Percentiles rank a stretch among this genome's conserved stretches.
These are phyloP conservation scores for Choristoneura rosaceana DNA, from an alignment of 2,888 invertebrate species.

Conservation along the genomic window DNA sequence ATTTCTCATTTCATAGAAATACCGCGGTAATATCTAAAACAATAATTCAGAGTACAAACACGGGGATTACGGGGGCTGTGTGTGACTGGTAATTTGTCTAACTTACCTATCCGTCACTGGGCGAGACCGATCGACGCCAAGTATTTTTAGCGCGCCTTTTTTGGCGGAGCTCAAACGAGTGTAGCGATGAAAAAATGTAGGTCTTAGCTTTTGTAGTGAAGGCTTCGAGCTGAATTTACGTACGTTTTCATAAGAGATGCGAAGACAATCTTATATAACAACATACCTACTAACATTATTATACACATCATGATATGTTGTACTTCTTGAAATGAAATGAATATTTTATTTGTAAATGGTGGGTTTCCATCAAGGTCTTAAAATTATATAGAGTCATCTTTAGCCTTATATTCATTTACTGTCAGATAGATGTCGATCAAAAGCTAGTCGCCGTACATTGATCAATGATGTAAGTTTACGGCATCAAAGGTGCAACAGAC, in stretches of 20 bases:
- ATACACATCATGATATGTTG: no score
- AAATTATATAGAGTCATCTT: no score
- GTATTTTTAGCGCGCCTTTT: constrained; percentile 39
- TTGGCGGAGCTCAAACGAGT: background rate
- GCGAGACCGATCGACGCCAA: constrained; percentile 45
- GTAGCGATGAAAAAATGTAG: background rate
- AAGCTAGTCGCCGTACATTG: no score
- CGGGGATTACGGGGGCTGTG: constrained; percentile 41
- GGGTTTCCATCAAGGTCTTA: no score
- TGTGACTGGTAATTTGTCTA: constrained; percentile 49
- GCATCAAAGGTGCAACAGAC: no score
- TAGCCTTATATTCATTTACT: no score
- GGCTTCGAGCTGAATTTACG: background rate
- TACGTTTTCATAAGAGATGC: background rate
- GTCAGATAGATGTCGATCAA: no score
- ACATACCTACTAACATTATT: no score
- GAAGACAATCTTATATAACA: no score
- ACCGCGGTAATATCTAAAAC: constrained; percentile 40
- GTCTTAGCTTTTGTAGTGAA: background rate
- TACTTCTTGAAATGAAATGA: no score
- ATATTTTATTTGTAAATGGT: no score
- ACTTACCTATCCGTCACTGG: constrained; percentile 46
- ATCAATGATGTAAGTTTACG: no score
- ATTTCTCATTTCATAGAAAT: constrained; percentile 27
- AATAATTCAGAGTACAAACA: constrained; percentile 37